Evolutionary conservation across 2,113 vertebrate species (phyloP).

Genomic region (Hippocampus zosterae): DNA sequence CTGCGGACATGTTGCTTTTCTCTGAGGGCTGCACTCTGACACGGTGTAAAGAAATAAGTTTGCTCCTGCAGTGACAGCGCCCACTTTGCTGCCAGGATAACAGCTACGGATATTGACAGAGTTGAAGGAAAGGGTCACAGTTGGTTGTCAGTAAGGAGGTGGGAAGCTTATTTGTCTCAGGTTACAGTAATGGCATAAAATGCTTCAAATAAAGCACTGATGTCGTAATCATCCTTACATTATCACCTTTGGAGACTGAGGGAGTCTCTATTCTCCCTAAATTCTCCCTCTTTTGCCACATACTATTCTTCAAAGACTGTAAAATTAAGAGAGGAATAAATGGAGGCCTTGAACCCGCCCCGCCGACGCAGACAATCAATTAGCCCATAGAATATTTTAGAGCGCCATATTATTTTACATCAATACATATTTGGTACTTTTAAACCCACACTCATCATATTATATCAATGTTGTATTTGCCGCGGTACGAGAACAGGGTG

Average conservation of each 20-base stretch:
- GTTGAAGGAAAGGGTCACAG: conserved; percentile 32
- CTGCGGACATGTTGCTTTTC: conserved; percentile 52
- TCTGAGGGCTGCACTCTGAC: conserved; percentile 56
- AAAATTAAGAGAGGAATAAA: neutral
- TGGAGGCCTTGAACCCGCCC: too few relatives aligned
- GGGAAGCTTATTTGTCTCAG: conserved; percentile 3
- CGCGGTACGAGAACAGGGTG: neutral
- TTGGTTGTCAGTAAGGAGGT: conserved; percentile 15
- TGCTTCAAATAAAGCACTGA: neutral
- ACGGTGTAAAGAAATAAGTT: conserved; percentile 57
- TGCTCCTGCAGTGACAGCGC: conserved; percentile 48
- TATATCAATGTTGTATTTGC: neutral
- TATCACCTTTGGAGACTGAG: neutral
- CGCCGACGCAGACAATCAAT: neutral
- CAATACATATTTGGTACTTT: neutral
- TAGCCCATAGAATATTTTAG: neutral
- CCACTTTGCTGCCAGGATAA: conserved; percentile 55
- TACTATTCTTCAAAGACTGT: neutral
- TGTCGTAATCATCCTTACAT: neutral
- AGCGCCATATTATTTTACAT: too few relatives aligned
- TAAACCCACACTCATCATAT: neutral
- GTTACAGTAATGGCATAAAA: neutral
- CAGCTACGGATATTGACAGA: conserved; percentile 48
- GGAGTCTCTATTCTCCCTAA: neutral
- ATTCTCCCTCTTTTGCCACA: neutral